These are phyloP conservation scores for Talpa occidentalis DNA, from an alignment of 2,113 vertebrate genomes.

Conservation along the genomic window DNA sequence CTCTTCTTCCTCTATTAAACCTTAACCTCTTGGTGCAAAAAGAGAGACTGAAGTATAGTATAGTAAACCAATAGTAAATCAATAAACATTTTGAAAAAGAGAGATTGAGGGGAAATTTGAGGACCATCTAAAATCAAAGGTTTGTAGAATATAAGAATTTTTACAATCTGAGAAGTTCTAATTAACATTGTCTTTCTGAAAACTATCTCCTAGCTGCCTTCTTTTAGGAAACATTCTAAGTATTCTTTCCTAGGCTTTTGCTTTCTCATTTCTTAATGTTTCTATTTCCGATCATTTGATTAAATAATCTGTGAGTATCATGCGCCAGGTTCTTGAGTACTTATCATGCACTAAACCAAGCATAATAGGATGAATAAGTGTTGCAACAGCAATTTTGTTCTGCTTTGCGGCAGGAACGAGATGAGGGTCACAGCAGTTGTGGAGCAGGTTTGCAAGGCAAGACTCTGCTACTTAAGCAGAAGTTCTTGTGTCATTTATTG, in stretches of 20 bases:
- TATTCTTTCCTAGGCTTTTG: background rate
- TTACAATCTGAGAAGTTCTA: background rate
- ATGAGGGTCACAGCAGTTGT: too few species aligned
- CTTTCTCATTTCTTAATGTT: background rate
- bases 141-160: background rate
- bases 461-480: too few species aligned
- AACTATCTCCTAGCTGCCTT: background rate
- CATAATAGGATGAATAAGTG: background rate
- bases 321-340: background rate
- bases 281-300: background rate
- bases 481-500: too few species aligned
- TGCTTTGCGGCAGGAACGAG: too few species aligned
- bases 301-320: background rate
- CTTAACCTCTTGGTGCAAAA: background rate
- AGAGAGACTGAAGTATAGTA: background rate
- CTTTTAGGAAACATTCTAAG: background rate
- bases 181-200: background rate
- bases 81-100: background rate
- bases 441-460: too few species aligned
- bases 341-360: background rate
- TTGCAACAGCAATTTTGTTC: too few species aligned
- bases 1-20: conserved; percentile 24
- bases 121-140: background rate
- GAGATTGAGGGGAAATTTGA: background rate
- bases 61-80: too few species aligned